phyloP scores from a whole-genome alignment of 2,113 vertebrate genomes.

The Carollia perspicillata region DNA sequence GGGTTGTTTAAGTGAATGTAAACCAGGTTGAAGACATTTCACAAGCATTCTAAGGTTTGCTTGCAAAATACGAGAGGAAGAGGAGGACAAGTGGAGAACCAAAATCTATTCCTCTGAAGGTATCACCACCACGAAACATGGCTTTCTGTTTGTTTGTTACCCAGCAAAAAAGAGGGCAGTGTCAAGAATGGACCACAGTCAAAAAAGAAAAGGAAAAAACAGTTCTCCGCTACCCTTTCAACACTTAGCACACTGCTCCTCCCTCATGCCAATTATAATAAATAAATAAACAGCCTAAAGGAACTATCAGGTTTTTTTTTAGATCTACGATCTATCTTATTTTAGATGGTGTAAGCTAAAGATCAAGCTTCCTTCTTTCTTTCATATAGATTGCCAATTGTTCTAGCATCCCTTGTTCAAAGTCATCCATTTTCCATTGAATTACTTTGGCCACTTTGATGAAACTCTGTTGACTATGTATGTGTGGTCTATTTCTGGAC shows the following conservation, averaged over 20 bases:
- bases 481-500: background rate
- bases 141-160: background rate
- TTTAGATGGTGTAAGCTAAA: background rate
- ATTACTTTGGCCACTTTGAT: background rate
- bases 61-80: background rate
- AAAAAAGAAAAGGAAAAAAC: background rate
- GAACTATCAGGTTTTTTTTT: background rate
- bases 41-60: background rate
- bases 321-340: background rate
- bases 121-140: background rate
- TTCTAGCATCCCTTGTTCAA: background rate
- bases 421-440: background rate
- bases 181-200: background rate
- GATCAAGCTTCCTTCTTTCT: background rate
- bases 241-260: background rate
- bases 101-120: background rate
- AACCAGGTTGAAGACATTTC: background rate
- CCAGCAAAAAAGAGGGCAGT: background rate
- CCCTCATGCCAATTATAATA: background rate
- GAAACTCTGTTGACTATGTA: background rate
- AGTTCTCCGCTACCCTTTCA: background rate
- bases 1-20: background rate
- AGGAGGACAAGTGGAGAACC: background rate
- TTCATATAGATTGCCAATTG: background rate
- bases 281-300: background rate